phyloP scores from a whole-genome alignment of 2,113 vertebrate species.

The Muntiacus muntjak region DNA sequence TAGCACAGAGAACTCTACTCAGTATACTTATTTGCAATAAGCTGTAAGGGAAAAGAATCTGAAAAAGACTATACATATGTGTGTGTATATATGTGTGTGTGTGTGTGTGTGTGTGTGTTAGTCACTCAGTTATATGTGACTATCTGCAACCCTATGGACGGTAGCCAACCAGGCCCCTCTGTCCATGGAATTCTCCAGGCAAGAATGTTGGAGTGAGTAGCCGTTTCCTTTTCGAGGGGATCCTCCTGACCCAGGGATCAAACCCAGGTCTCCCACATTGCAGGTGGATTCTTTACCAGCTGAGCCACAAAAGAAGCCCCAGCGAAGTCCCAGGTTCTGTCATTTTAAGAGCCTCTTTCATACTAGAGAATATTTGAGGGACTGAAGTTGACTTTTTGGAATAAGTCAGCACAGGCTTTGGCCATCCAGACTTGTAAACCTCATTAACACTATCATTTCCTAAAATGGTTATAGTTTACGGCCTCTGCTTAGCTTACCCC shows the following conservation, averaged over 20 bases:
- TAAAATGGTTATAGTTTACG: background rate
- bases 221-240: no score
- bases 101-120: no score
- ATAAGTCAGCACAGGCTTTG: background rate
- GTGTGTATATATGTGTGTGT: fast-evolving
- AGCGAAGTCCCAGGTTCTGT: background rate
- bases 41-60: background rate
- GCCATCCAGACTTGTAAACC: background rate
- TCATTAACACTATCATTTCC: background rate
- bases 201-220: no score
- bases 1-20: background rate
- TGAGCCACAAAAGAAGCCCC: no score
- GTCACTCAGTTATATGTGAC: no score
- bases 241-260: no score
- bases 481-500: background rate
- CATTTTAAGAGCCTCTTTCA: background rate
- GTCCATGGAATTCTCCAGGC: no score
- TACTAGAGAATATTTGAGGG: background rate
- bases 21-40: background rate
- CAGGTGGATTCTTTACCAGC: no score
- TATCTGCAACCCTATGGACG: no score
- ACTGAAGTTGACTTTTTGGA: background rate
- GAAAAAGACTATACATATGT: background rate
- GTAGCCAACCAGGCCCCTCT: no score
- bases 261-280: no score